Base-by-base conservation (phyloP, 2,888 invertebrate genomes). In the Unio delphinus region DNA sequence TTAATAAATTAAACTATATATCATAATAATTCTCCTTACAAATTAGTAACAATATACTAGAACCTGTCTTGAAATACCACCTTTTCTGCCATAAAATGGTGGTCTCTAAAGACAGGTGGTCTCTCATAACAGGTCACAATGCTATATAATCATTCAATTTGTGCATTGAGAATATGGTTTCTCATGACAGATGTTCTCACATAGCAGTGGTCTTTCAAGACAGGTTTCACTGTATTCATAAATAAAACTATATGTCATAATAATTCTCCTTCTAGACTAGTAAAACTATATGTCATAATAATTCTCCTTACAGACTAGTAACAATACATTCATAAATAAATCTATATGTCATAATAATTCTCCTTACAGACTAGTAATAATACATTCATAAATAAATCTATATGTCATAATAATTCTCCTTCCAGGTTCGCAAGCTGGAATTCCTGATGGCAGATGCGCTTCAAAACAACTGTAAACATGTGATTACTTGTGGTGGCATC, bases 381-480 rank as follows among this genome's bases (percentile, higher is more conserved):
- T 20, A n/a, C n/a, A 58, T 58, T 23, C 26, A 58, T 58, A 58
- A 3, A 4, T 3, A 23, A 11, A 23, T 15, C 1, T 20, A 61
- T 61, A 61, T 23, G 28, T 11, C 20, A 20, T 8, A 26, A 61
- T 20, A 23, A 20, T 61, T 68, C 61, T 7, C 55, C 66, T 65
- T 65, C 0, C 61, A 88, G 88, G 83, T 87, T 3, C 65, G 88
- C 57, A 89, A 88, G 65, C 74, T 89, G 45, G 88, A 89, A 72
- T 89, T 88, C 73, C 67, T 89, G 20, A 74, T 89, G 69, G 88
- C 87, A 28, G 87, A 88, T 71, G 87, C 87, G 7, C 7, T 87
- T 17, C 63, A 76, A 0, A 72, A 74, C 59, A 74, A 79, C 4
- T 87, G 85, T 74, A 71, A 78, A 59, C 86, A 87, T 74, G 81